Base-by-base conservation (phyloP, 2,797 vertebrate species). In the Lepus oiostolus region DNA sequence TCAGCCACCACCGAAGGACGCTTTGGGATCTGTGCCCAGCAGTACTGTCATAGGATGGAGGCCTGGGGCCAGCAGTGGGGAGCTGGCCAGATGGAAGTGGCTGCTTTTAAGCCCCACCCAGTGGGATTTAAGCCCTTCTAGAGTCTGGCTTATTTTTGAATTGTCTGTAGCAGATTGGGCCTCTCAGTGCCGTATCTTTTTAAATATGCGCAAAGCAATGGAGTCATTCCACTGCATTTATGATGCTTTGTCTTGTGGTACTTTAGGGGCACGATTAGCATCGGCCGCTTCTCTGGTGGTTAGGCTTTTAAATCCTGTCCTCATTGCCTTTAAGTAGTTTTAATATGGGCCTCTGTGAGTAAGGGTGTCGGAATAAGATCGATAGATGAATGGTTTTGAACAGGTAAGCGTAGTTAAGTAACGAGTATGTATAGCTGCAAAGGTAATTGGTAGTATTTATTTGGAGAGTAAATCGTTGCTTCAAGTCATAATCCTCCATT, bases 401-500 rank as follows among this genome's bases (percentile, higher is more conserved):
- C 94, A 95, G 94, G 93, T 97, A 96, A 97, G 90, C 93, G 94
- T 67, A 92, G 96, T 93, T 94, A 95, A 87, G 72, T 90, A 92
- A 92, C n/a, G 13, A 92, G 92, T 90, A 91, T 58, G n/a, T 88
- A 63, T 94, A 86, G 83, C 95, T 91, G 81, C 88, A 94, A 52
- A 97, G 91, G 93, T 97, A 96, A 97, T 97, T 94, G 95, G 95
- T 95, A 72, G 92, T 96, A 97, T 96, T 96, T 97, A 97, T 97
- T 95, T 93, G 92, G 84, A 94, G 76, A 96, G 92, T 94, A 96
- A 96, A 94, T 97, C 13, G 58, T 97, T 92, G 97, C 95, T 97
- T 96, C 96, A 93, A 96, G 95, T 97, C 97, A 96, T 97, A 97
- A 97, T 97, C 95, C 90, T 95, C 97, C 92, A 92, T 96, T 96